Evolutionary conservation across 2,888 invertebrate species (phyloP), one percentile per base, ranked within the genome.

Genomic region (Trachelus iudaicus): DNA sequence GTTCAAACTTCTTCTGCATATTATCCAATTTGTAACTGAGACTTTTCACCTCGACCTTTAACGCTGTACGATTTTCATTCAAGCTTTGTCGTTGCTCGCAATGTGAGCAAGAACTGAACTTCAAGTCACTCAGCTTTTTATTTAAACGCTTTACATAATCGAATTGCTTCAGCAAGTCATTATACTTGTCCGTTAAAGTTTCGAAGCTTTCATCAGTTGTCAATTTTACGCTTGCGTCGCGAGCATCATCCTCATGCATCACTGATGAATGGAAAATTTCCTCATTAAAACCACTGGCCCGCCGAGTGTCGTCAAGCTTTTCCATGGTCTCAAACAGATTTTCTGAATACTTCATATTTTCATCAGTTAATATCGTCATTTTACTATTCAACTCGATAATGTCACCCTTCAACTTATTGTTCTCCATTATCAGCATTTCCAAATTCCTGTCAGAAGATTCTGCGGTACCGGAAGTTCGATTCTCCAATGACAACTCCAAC

Each of bases 31-130:
- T 89, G 11, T 83, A 82, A 76, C 80, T 87, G 23, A 89, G 69
- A 12, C 69, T 40, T 69, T 88, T 87, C 0, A 87, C 77, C 68
- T 91, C 86, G 3, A 86, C 76, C 33, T 89, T 90, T 1, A 89
- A 69, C 11, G 81, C 75, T 75, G 87, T 85, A 34, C 85, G 83
- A 34, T 82, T 86, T n/a, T 89, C 85, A 23, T 82, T 86, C 6
- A 88, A 73, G 71, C 89, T 87, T 12, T 83, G 85, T 11, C 87
- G 73, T 73, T 90, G 85, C 0, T 75, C 77, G 34, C 90, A 91
- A 33, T 88, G 84, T 31, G 75, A 82, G 75, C 91, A 90, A 3
- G 85, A 79, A 3, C 82, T 82, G 4, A 87, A 76, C 80, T 89
- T 89, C n/a, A 87, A 40, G 2, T 88, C 85, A 23, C 82, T 83